phyloP scores from a whole-genome alignment of 1,140 invertebrate genomes.

The Aphelinus certus region DNA sequence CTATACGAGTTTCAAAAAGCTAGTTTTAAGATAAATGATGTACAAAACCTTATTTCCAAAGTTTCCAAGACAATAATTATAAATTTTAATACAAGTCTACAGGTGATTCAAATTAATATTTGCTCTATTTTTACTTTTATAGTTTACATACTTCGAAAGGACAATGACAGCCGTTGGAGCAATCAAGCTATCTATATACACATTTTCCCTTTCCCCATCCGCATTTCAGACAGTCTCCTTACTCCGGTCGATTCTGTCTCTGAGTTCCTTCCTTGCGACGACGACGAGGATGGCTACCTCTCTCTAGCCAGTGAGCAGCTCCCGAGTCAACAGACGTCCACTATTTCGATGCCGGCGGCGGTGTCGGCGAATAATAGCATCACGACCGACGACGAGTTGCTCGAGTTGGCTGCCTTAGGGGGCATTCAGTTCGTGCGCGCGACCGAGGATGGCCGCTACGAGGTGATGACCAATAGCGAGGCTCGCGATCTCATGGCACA shows the following conservation, averaged over 20 bases:
- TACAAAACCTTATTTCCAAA: not conserved
- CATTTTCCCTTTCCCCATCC: slow-evolving; percentile 34
- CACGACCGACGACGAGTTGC: slow-evolving; percentile 59
- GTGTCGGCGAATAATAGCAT: not conserved
- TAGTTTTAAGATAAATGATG: slow-evolving; percentile 5
- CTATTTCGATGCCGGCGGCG: not conserved
- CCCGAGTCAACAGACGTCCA: not conserved
- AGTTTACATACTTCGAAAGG: slow-evolving; percentile 36
- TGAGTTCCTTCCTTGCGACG: slow-evolving; percentile 18
- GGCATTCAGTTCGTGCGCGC: slow-evolving; percentile 66
- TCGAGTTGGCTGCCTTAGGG: slow-evolving; percentile 62
- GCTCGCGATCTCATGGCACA: slow-evolving; percentile 63
- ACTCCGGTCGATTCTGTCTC: slow-evolving; percentile 42
- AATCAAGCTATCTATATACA: slow-evolving; percentile 16
- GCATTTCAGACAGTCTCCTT: slow-evolving; percentile 43
- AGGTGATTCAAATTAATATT: too few species aligned
- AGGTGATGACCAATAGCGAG: slow-evolving; percentile 63
- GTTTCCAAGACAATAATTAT: too few species aligned
- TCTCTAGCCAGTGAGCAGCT: not conserved
- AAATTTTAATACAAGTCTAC: too few species aligned
- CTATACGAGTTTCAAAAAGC: not conserved
- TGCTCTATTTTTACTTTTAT: slow-evolving; percentile 35
- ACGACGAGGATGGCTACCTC: slow-evolving; percentile 6
- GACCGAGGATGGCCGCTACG: slow-evolving; percentile 64
- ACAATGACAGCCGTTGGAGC: slow-evolving; percentile 1